These are phyloP conservation scores for Oryctolagus cuniculus DNA, from an alignment of 2,113 vertebrate genomes.

Conservation along the genomic window mOryCun1.1 NC_091432.1:101903501-101904000, in stretches of 20 bases:
- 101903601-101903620: not conserved
- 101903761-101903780: not conserved
- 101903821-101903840: conserved; percentile 46
- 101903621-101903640: not conserved
- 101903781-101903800: not conserved
- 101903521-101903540: conserved; percentile 4
- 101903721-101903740: not conserved
- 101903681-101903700: conserved; percentile 24
- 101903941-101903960: conserved; percentile 71
- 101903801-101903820: not conserved
- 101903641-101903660: not conserved
- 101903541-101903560: not conserved
- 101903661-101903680: conserved; percentile 10
- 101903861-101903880: conserved; percentile 55
- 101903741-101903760: not conserved
- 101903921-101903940: conserved; percentile 62
- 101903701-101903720: not conserved
- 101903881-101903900: conserved; percentile 73
- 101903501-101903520: not conserved
- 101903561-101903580: not conserved
- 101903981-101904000: conserved; percentile 73
- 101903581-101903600: not conserved
- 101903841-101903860: conserved; percentile 53
- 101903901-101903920: conserved; percentile 82
- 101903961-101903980: conserved; percentile 83